These are phyloP conservation scores for Chlamydotis undulata DNA, from an alignment of 2,113 vertebrate species.

Conservation along the genomic window DNA sequence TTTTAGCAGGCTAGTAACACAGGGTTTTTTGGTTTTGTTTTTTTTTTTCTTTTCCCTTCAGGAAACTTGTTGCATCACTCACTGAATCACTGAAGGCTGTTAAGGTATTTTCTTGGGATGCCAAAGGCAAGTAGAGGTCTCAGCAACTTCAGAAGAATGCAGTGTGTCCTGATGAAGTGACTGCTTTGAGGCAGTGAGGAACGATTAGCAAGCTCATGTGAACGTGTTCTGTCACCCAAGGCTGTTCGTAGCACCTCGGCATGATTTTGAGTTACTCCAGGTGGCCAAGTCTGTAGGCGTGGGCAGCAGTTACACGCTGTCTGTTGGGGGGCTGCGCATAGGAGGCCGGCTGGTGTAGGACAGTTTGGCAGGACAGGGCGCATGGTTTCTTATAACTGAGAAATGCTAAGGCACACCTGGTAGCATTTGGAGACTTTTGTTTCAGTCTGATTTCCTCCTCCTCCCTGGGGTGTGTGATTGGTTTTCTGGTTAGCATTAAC, in stretches of 20 bases:
- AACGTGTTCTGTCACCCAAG: neutral
- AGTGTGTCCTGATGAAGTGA: neutral
- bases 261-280: neutral
- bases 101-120: neutral
- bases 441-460: neutral
- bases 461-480: neutral
- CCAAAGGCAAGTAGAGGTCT: neutral
- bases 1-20: neutral
- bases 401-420: neutral
- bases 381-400: neutral
- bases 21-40: neutral
- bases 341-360: neutral
- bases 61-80: neutral
- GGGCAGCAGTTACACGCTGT: neutral
- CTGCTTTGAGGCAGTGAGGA: neutral
- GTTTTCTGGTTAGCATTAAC: neutral
- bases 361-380: neutral
- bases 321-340: accelerated
- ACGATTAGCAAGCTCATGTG: neutral
- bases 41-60: neutral
- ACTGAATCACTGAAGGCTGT: neutral
- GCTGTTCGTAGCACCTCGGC: neutral
- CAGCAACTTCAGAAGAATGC: neutral
- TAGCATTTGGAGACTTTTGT: neutral
- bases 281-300: neutral